These are phyloP conservation scores for Speoplatyrhinus poulsoni DNA, from an alignment of 2,113 vertebrate species.

Conservation along the genomic window DNA sequence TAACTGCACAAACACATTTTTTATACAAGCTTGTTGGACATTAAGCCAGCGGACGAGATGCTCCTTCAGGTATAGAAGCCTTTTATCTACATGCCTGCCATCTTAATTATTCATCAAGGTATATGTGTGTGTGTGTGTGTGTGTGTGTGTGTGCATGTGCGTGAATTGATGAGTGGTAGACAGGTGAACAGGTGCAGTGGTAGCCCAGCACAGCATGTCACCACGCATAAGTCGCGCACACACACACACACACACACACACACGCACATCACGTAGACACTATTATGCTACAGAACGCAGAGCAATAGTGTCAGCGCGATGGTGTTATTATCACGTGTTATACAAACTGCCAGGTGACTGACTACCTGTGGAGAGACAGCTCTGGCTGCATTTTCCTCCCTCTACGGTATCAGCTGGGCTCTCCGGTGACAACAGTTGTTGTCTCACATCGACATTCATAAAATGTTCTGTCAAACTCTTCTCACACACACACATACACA, in stretches of 20 bases:
- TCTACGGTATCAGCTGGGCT: conserved; percentile 17
- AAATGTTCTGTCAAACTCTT: neutral
- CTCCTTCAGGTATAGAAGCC: conserved; percentile 54
- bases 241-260: conserved; percentile 10
- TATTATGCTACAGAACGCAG: neutral
- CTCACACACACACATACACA: conserved; percentile 19
- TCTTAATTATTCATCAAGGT: conserved; percentile 74
- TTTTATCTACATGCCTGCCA: conserved; percentile 55
- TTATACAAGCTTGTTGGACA: conserved; percentile 54
- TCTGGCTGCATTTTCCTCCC: conserved; percentile 15
- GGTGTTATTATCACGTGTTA: too few relatives aligned
- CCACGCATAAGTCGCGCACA: conserved; percentile 15
- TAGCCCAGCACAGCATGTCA: conserved; percentile 50
- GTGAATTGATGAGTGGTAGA: conserved; percentile 47
- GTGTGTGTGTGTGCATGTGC: conserved; percentile 16
- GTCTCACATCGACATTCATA: conserved; percentile 17
- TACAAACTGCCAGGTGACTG: neutral
- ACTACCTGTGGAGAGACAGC: conserved; percentile 1
- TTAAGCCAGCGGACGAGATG: conserved; percentile 49
- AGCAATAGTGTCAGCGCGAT: too few relatives aligned
- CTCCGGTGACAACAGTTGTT: conserved; percentile 28
- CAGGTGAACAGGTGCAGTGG: conserved; percentile 61
- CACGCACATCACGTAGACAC: neutral
- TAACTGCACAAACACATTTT: conserved; percentile 41
- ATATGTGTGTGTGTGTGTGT: conserved; percentile 19